Percentiles rank a stretch among this genome's conserved stretches.
Evolutionary conservation across 2,888 invertebrate species (phyloP).

Genomic region (Melitaea athalia): DNA sequence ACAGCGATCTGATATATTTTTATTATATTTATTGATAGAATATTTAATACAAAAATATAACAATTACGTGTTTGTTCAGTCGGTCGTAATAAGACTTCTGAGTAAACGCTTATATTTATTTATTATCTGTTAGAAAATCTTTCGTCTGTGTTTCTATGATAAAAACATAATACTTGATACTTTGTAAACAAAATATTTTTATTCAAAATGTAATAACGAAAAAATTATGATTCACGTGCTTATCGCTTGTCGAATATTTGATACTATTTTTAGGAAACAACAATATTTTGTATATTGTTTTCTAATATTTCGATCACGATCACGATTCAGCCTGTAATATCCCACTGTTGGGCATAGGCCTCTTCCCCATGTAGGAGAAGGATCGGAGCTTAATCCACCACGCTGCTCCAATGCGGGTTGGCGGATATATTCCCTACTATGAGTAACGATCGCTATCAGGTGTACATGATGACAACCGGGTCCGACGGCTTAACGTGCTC

Average conservation of each 20-base stretch:
- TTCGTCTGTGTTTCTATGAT: conserved; percentile 1
- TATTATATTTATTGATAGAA: too few species aligned
- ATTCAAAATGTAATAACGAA: background rate
- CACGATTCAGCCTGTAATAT: too few species aligned
- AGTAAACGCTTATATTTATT: conserved; percentile 18
- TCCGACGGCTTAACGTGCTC: too few species aligned
- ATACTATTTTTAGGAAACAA: background rate
- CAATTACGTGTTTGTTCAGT: conserved; percentile 8
- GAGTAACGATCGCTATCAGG: too few species aligned
- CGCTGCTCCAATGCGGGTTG: too few species aligned
- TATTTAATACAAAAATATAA: background rate
- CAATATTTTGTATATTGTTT: background rate
- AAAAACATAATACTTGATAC: background rate
- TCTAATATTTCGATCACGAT: too few species aligned
- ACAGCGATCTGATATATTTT: too few species aligned
- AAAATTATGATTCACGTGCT: background rate
- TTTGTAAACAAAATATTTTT: background rate
- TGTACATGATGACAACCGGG: too few species aligned
- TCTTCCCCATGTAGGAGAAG: too few species aligned
- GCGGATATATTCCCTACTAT: too few species aligned
- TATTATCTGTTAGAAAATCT: conserved; percentile 12
- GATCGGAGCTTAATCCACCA: too few species aligned
- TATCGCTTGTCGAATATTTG: background rate
- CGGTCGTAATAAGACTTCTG: background rate
- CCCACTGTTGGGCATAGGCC: too few species aligned